Evolutionary conservation across 1,140 invertebrate species (phyloP), one percentile per base, ranked within the genome.

Genomic region (Drosophila melanica): DNA sequence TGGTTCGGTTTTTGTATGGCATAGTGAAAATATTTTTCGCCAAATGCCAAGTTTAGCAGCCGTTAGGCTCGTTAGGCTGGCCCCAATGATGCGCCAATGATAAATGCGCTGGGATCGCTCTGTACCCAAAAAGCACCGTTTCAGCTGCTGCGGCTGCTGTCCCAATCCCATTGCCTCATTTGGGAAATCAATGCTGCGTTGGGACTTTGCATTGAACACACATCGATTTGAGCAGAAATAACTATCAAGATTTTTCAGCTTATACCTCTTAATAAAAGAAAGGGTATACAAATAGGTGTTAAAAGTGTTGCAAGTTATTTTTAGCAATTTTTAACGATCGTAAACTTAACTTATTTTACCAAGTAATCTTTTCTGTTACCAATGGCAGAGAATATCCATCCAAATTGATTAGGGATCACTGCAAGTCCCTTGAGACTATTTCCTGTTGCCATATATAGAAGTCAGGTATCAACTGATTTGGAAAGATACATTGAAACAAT

Each of bases 1-100:
- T 10, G 57, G 54, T 33, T 57, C 12, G 37, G 54, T 45, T 59
- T 45, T 59, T 7, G 47, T 48, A 20, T 10, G 37, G 23, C 60
- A 53, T 39, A 74, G 57, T 62, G 50, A 74, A 74, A 74, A 69
- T 74, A 69, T 69, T 68, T 62, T 59, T 72, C 47, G 69, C 69
- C 69, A 72, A 72, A 66, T 35, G 44, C 16, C 55, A 57, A 58
- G 39, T 53, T 51, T 39, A 45, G 47, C 64, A 3, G 37, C 66
- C 66, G 66, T 62, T 69, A 69, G 57, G 66, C 66, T 69, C 57
- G 66, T 69, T 69, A 69, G 57, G 18, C 45, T 65, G 63, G 45
- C 69, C 62, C 62, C 63, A 72, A 72, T 70, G 60, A 57, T 70
- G 68, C 60, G 50, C 12, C 68, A 57, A 33, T 63, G 50, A 68